phyloP scores from a whole-genome alignment of 2,888 invertebrate species.

The Abscondita cerata region DNA sequence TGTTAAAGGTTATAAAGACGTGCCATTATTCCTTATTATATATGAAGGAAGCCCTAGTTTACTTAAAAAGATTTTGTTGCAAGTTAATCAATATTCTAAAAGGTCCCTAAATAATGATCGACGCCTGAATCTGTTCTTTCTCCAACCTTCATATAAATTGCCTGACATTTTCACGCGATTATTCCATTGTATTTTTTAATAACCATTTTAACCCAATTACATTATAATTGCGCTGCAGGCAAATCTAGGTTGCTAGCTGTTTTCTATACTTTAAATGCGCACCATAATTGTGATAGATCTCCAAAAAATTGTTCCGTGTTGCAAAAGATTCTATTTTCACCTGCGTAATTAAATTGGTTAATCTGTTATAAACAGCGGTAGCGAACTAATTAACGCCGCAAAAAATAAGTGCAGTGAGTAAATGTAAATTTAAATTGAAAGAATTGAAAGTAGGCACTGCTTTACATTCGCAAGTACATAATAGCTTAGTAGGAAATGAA shows the following conservation, averaged over 20 bases:
- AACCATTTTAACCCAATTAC: constrained; percentile 34
- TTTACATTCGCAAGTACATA: constrained; percentile 10
- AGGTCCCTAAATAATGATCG: background rate
- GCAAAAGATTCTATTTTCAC: no score
- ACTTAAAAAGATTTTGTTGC: no score
- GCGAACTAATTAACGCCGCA: no score
- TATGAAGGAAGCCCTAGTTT: no score
- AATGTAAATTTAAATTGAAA: no score
- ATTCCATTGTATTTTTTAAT: constrained; percentile 23
- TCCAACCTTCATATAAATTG: constrained; percentile 1
- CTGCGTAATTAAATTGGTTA: no score
- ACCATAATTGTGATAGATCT: no score
- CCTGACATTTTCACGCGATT: constrained; percentile 29
- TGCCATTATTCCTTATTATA: no score
- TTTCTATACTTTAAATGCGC: no score
- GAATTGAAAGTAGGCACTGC: constrained; percentile 30
- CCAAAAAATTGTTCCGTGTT: constrained; percentile 21
- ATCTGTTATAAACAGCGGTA: no score
- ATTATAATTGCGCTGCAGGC: constrained; percentile 22
- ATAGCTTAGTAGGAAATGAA: constrained; percentile 39
- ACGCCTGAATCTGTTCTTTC: background rate
- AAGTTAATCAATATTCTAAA: constrained; percentile 9
- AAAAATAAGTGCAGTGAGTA: no score
- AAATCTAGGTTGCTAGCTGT: constrained; percentile 12
- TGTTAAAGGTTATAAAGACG: no score